Evolutionary conservation across 2,113 vertebrate species (phyloP).

Genomic region (Kobus ellipsiprymnus): DNA sequence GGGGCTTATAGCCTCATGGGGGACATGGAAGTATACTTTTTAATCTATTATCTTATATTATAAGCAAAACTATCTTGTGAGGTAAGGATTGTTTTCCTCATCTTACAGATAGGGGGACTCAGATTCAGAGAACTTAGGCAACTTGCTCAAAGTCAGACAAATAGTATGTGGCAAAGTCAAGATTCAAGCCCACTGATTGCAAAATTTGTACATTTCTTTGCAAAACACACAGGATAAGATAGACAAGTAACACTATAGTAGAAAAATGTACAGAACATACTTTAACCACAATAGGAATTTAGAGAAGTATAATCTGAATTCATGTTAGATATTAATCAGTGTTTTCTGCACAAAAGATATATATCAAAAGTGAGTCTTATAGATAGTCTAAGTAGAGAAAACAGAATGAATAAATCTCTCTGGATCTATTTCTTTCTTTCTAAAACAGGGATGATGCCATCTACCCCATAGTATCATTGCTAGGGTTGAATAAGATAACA

Average conservation of each 20-base stretch:
- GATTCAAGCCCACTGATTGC: background rate
- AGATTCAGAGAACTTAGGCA: background rate
- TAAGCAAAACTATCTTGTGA: background rate
- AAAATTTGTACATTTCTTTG: background rate
- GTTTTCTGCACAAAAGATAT: background rate
- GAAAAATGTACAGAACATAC: background rate
- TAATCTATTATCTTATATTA: background rate
- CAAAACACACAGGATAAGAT: background rate
- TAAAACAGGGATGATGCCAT: background rate
- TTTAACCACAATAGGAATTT: background rate
- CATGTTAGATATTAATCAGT: background rate
- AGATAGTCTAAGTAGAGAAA: background rate
- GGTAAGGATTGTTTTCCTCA: background rate
- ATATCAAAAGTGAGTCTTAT: background rate
- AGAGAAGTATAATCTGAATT: background rate
- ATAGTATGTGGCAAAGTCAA: background rate
- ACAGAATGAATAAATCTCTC: background rate
- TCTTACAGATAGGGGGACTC: background rate
- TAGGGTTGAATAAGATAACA: background rate
- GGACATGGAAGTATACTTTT: background rate
- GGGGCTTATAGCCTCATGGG: background rate
- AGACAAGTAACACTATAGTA: background rate
- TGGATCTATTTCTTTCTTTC: background rate
- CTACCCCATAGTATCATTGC: background rate
- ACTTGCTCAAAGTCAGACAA: background rate